Percentiles rank a stretch among this genome's conserved stretches.
Conservation (phyloP, 2,797 vertebrate species). For the Okamejei kenojei region DNA sequence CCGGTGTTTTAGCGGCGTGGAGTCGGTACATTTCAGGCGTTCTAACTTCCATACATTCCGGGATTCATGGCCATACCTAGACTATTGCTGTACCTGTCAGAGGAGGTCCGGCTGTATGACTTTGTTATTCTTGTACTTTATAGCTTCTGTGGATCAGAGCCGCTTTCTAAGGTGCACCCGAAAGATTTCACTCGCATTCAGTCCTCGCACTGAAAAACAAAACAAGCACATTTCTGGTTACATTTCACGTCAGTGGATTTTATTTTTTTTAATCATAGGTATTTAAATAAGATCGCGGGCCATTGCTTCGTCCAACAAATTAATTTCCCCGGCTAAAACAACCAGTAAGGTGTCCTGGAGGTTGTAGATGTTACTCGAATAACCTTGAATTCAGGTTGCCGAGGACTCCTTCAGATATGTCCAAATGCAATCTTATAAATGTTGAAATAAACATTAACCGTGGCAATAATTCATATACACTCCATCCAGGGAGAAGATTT, state of each 20-base stretch:
- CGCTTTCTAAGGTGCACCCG: background rate
- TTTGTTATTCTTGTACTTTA: slow-evolving; percentile 3
- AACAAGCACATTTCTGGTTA: background rate
- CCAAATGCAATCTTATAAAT: slow-evolving; percentile 17
- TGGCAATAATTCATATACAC: background rate
- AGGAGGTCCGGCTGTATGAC: background rate
- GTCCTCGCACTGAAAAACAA: slow-evolving; percentile 1
- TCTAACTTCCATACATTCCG: background rate
- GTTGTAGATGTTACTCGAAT: background rate
- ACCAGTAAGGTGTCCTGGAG: background rate
- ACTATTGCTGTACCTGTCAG: background rate
- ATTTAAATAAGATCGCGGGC: background rate
- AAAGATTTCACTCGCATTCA: background rate
- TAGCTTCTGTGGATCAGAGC: slow-evolving; percentile 2
- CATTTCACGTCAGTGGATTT: background rate
- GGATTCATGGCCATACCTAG: background rate
- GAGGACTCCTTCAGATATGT: background rate
- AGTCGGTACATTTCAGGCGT: background rate
- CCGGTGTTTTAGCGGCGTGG: background rate
- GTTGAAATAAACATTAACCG: background rate
- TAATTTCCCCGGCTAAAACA: background rate
- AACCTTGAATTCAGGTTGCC: slow-evolving; percentile 1
- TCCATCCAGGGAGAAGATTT: background rate
- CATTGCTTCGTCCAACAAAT: background rate
- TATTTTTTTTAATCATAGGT: background rate